Evolutionary conservation across 2,113 vertebrate species (phyloP).

Genomic region (Scomber scombrus): DNA sequence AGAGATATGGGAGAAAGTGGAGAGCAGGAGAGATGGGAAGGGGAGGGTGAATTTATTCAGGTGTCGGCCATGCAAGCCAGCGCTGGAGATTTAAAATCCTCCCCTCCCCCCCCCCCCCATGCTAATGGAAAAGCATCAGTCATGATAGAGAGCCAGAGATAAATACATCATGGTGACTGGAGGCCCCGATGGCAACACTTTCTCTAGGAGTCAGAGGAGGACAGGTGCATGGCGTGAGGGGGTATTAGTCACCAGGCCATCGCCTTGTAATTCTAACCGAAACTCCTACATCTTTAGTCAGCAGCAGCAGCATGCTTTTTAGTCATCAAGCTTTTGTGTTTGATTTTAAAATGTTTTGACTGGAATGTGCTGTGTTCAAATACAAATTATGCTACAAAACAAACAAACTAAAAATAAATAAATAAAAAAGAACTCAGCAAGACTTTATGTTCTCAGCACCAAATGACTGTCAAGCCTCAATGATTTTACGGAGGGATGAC

Average conservation of each 20-base stretch:
- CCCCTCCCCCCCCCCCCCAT: slow-evolving; percentile 30
- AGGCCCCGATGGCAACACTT: slow-evolving; percentile 47
- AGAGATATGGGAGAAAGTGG: slow-evolving; percentile 39
- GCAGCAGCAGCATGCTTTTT: slow-evolving; percentile 7
- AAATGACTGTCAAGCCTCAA: background rate
- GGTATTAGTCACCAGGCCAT: slow-evolving; percentile 16
- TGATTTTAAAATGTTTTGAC: slow-evolving; percentile 3
- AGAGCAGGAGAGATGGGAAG: slow-evolving; percentile 8
- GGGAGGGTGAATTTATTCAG: slow-evolving; percentile 61
- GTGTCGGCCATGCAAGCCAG: slow-evolving; percentile 57
- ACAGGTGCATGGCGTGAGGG: background rate
- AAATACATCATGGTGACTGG: slow-evolving; percentile 69
- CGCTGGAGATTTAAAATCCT: slow-evolving; percentile 64
- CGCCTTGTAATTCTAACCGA: slow-evolving; percentile 37
- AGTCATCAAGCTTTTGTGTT: background rate
- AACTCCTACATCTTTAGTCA: slow-evolving; percentile 33
- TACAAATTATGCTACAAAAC: background rate
- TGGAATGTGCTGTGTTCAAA: background rate
- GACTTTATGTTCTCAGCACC: background rate
- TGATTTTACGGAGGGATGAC: background rate
- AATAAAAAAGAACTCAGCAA: too few relatives aligned
- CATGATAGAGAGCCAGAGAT: slow-evolving; percentile 66
- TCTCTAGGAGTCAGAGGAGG: slow-evolving; percentile 42
- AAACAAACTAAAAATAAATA: background rate
- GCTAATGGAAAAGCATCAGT: slow-evolving; percentile 79